Conservation (phyloP, 2,888 invertebrate species). For the Elysia crispata region DNA sequence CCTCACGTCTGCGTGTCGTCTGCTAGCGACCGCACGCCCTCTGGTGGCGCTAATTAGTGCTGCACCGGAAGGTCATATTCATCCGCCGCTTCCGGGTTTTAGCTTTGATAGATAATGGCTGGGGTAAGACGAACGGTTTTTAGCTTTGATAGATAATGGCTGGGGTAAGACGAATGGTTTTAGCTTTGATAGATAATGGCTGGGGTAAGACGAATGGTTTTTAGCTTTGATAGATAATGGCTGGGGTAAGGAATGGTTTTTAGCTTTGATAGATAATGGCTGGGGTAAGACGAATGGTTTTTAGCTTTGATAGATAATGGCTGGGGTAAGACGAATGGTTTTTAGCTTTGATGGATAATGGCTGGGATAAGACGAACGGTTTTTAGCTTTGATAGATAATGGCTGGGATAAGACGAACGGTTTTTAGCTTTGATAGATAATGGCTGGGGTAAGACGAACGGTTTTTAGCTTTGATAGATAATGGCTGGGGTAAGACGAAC, state of each 20-base stretch:
- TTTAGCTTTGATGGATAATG: slow-evolving; percentile 22
- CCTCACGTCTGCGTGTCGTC: too few species aligned
- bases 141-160: neutral
- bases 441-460: neutral
- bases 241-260: too few species aligned
- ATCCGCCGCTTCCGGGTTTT: slow-evolving; percentile 39
- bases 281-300: too few species aligned
- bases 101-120: slow-evolving; percentile 16
- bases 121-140: too few species aligned
- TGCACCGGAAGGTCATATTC: slow-evolving; percentile 35
- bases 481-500: too few species aligned
- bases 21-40: slow-evolving; percentile 2
- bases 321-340: too few species aligned
- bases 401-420: too few species aligned
- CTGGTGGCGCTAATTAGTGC: slow-evolving; percentile 38
- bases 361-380: neutral
- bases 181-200: slow-evolving; percentile 18
- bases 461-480: too few species aligned
- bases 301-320: too few species aligned
- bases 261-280: slow-evolving; percentile 18
- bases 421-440: slow-evolving; percentile 30
- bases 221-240: too few species aligned
- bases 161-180: neutral
- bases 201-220: too few species aligned
- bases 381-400: too few species aligned